These are phyloP conservation scores for Philypnodon macrostomus DNA, from an alignment of 2,797 vertebrate genomes.

Conservation along the genomic window DNA sequence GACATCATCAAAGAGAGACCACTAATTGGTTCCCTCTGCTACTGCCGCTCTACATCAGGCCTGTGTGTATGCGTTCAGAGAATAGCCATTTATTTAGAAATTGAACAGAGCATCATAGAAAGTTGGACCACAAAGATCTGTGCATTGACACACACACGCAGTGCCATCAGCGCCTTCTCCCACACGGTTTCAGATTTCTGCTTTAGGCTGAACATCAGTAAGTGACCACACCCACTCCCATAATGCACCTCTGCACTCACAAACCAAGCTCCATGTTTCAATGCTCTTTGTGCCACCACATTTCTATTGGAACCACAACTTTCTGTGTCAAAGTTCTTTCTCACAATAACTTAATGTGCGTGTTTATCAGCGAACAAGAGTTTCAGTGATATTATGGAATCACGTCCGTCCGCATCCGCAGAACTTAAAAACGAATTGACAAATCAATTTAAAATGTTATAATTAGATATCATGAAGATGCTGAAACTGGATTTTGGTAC, in stretches of 20 bases:
- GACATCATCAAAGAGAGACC: conserved; percentile 80
- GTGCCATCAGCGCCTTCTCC: conserved; percentile 34
- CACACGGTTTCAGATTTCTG: conserved; percentile 57
- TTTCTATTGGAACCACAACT: conserved; percentile 17
- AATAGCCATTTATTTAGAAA: not conserved
- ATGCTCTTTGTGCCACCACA: conserved; percentile 31
- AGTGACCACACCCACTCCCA: conserved; percentile 65
- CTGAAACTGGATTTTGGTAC: too few species aligned
- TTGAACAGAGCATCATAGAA: conserved; percentile 7
- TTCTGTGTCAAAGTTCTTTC: conserved; percentile 14
- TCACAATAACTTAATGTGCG: not conserved
- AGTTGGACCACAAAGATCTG: conserved; percentile 6
- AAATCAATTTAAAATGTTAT: too few species aligned
- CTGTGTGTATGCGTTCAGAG: conserved; percentile 9
- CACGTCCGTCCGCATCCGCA: too few species aligned
- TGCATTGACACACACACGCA: conserved; percentile 21
- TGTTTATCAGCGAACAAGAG: too few species aligned
- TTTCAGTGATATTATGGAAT: too few species aligned
- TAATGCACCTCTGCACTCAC: conserved; percentile 53
- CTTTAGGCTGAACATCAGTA: conserved; percentile 47
- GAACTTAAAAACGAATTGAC: too few species aligned
- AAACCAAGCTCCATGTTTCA: conserved; percentile 29
- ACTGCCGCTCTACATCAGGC: conserved; percentile 35
- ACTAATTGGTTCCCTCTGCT: conserved; percentile 82
- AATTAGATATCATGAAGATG: too few species aligned